Conservation (phyloP, 1,140 invertebrate genomes). For the Steinernema khuongi region DNA sequence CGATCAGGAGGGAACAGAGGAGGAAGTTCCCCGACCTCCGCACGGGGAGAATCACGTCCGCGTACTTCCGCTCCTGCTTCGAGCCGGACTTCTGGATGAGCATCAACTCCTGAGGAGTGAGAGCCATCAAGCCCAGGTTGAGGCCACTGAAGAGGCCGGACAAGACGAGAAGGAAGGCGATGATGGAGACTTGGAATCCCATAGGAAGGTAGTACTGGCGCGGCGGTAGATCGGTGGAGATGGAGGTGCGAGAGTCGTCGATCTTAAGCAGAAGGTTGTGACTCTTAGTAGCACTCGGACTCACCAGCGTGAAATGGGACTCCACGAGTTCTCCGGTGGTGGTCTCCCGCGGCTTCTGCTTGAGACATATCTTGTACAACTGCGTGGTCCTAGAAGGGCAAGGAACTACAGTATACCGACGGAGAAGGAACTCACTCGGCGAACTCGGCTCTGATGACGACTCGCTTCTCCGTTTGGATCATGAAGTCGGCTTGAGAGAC, state of each 20-base stretch:
- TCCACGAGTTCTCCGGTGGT: conserved; percentile 37
- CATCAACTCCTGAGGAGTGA: conserved; percentile 64
- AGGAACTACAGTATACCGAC: not conserved
- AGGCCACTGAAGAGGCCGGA: conserved; percentile 64
- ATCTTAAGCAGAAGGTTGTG: conserved; percentile 35
- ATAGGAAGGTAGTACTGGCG: conserved; percentile 43
- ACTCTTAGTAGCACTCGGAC: conserved; percentile 12
- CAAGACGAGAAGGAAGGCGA: conserved; percentile 60
- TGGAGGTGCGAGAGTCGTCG: conserved; percentile 43
- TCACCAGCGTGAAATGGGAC: conserved; percentile 43
- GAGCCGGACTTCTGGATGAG: conserved; percentile 59
- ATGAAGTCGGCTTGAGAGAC: conserved; percentile 44
- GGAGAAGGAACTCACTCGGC: conserved; percentile 1
- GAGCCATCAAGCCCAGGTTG: conserved; percentile 65
- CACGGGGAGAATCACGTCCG: conserved; percentile 79
- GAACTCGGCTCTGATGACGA: conserved; percentile 43
- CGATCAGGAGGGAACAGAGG: conserved; percentile 83
- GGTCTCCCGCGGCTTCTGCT: conserved; percentile 46
- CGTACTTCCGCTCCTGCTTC: conserved; percentile 61
- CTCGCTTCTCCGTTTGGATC: conserved; percentile 49
- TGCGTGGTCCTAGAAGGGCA: conserved; percentile 24
- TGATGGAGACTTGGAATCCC: conserved; percentile 61
- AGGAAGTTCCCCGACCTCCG: conserved; percentile 89
- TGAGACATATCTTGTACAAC: conserved; percentile 49
- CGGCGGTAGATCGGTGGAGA: conserved; percentile 47